A percentile compares a stretch with the other conserved stretches of the same genome.
Evolutionary conservation across 2,888 invertebrate species (phyloP).

Genomic region (Drosophila paramelanica): DNA sequence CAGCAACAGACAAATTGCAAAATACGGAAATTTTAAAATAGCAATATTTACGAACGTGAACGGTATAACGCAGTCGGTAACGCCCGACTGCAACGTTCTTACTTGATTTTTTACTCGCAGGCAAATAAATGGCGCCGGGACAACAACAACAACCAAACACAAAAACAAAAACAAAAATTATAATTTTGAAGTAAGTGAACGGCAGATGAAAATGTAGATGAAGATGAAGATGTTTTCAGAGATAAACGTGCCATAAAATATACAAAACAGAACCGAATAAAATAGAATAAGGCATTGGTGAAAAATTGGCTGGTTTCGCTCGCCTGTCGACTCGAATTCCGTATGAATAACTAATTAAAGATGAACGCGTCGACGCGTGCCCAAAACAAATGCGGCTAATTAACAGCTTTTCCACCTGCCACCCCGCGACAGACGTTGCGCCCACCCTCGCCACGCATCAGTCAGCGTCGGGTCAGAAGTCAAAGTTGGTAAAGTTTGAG

Average conservation of each 20-base stretch:
- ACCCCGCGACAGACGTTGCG: neutral
- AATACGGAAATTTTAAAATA: no score
- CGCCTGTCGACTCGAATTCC: slow-evolving; percentile 38
- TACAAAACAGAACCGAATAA: slow-evolving; percentile 8
- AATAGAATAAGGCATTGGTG: slow-evolving; percentile 8
- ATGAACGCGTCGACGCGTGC: slow-evolving; percentile 26
- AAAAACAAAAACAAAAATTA: slow-evolving; percentile 36
- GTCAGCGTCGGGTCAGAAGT: slow-evolving; percentile 31
- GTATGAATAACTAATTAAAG: slow-evolving; percentile 74
- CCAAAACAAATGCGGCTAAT: slow-evolving; percentile 70
- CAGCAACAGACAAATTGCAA: no score
- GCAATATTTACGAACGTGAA: no score
- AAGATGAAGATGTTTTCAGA: slow-evolving; percentile 16
- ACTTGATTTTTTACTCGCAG: slow-evolving; percentile 14
- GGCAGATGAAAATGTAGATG: slow-evolving; percentile 15
- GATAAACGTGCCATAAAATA: slow-evolving; percentile 34
- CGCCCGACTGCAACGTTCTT: no score
- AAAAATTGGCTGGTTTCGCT: slow-evolving; percentile 35
- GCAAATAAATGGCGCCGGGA: slow-evolving; percentile 67
- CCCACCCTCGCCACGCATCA: slow-evolving; percentile 47
- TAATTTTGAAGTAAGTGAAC: slow-evolving; percentile 61
- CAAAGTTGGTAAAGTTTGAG: slow-evolving; percentile 1
- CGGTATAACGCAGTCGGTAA: no score
- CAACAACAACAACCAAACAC: slow-evolving; percentile 19
- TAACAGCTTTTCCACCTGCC: slow-evolving; percentile 51